Evolutionary conservation across 2,113 vertebrate species (phyloP).

Genomic region (Pteronura brasiliensis): DNA sequence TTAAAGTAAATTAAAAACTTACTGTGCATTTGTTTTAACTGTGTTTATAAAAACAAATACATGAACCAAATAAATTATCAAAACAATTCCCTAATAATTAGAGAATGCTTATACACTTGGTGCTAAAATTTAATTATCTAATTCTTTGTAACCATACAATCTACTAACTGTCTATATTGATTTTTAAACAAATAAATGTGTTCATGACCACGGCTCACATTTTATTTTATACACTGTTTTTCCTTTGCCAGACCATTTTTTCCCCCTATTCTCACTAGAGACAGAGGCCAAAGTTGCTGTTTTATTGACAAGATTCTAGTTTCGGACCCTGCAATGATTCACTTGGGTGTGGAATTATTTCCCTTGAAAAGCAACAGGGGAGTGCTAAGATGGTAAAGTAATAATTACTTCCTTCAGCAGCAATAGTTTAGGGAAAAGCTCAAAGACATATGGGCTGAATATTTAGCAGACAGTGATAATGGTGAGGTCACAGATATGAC

Average conservation of each 20-base stretch:
- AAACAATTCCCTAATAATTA: neutral
- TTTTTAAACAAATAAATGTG: neutral
- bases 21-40: neutral
- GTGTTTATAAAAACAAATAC: neutral
- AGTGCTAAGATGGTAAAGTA: slow-evolving; percentile 73
- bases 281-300: slow-evolving; percentile 62
- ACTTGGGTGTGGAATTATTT: slow-evolving; percentile 71
- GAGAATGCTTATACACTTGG: neutral
- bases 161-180: neutral
- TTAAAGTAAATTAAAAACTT: neutral
- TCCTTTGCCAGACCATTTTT: slow-evolving; percentile 1
- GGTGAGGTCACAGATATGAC: slow-evolving; percentile 75
- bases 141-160: neutral
- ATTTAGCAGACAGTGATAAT: slow-evolving; percentile 77
- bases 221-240: slow-evolving; percentile 17
- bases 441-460: slow-evolving; percentile 79
- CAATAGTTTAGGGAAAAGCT: slow-evolving; percentile 74
- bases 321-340: slow-evolving; percentile 70
- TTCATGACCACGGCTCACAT: neutral
- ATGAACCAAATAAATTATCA: neutral
- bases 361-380: slow-evolving; percentile 71
- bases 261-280: slow-evolving; percentile 10
- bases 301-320: slow-evolving; percentile 73
- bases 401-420: slow-evolving; percentile 79
- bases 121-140: neutral